These are phyloP conservation scores for Neotoxoptera formosana DNA, from an alignment of 1,140 invertebrate species.

Conservation along the genomic window DNA sequence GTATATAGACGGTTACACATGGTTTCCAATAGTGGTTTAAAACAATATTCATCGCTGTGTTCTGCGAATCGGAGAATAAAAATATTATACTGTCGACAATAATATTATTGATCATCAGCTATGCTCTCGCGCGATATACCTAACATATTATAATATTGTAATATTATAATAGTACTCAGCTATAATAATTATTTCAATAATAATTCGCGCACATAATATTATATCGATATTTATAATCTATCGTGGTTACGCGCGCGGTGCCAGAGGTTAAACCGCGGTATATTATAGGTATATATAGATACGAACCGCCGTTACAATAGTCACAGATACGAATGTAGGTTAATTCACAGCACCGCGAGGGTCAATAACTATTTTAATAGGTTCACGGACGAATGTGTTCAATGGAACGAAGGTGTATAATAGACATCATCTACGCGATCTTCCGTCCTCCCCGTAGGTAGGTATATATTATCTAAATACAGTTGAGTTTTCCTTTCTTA, in stretches of 20 bases:
- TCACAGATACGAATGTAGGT: slow-evolving; percentile 37
- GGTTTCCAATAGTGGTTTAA: background rate
- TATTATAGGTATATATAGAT: background rate
- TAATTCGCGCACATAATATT: background rate
- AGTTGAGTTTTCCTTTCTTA: slow-evolving; percentile 1
- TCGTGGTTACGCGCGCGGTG: background rate
- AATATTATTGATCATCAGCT: too few species aligned
- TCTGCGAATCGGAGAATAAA: background rate
- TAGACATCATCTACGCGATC: background rate
- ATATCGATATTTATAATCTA: background rate
- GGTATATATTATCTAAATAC: background rate
- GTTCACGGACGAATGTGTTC: slow-evolving; percentile 33
- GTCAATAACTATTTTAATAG: slow-evolving; percentile 46
- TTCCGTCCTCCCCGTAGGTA: background rate
- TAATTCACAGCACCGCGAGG: slow-evolving; percentile 33
- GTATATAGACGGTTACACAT: background rate
- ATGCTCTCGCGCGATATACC: background rate
- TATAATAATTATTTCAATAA: background rate
- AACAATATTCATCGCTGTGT: background rate
- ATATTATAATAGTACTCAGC: too few species aligned
- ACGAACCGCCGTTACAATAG: background rate
- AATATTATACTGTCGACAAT: background rate
- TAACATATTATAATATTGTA: background rate
- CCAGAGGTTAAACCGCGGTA: slow-evolving; percentile 1
- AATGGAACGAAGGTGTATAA: slow-evolving; percentile 40